Evolutionary conservation across 1,140 invertebrate genomes (phyloP).

Genomic region (Uloborus diversus): DNA sequence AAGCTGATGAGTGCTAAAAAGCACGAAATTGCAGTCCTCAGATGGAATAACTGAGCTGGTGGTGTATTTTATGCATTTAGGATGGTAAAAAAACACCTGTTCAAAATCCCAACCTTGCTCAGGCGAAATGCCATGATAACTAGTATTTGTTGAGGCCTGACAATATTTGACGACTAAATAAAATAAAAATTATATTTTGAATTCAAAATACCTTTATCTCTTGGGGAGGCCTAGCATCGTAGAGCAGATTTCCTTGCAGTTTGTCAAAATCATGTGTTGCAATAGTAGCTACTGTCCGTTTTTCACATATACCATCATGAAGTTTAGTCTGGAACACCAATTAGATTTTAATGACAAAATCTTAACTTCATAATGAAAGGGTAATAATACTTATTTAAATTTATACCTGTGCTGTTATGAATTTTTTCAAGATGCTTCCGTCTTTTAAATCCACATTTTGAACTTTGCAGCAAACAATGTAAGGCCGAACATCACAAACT

Average conservation of each 20-base stretch:
- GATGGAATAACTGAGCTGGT: too few species aligned
- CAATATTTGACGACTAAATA: too few species aligned
- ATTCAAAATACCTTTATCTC: slow-evolving; percentile 67
- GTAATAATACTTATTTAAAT: neutral
- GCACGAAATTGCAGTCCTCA: too few species aligned
- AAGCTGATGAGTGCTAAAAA: too few species aligned
- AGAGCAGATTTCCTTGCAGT: slow-evolving; percentile 73
- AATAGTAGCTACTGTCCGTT: slow-evolving; percentile 79
- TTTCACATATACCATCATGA: slow-evolving; percentile 81
- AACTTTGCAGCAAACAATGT: slow-evolving; percentile 79
- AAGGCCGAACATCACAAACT: slow-evolving; percentile 73
- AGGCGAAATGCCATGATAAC: too few species aligned
- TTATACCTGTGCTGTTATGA: slow-evolving; percentile 77
- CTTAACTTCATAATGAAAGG: neutral
- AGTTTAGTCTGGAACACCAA: slow-evolving; percentile 72
- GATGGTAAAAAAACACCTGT: too few species aligned
- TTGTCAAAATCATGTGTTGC: slow-evolving; percentile 81
- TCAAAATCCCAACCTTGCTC: too few species aligned
- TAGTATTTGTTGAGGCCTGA: too few species aligned
- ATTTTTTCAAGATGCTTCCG: slow-evolving; percentile 76
- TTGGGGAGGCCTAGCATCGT: slow-evolving; percentile 73
- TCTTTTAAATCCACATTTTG: slow-evolving; percentile 72
- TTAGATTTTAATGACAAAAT: neutral
- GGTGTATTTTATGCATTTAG: too few species aligned
- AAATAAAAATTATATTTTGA: too few species aligned